Percentiles rank a stretch among this genome's conserved stretches.
These are phyloP conservation scores for Chloroceryle amazona DNA, from an alignment of 2,797 vertebrate genomes.

Conservation along the genomic window DNA sequence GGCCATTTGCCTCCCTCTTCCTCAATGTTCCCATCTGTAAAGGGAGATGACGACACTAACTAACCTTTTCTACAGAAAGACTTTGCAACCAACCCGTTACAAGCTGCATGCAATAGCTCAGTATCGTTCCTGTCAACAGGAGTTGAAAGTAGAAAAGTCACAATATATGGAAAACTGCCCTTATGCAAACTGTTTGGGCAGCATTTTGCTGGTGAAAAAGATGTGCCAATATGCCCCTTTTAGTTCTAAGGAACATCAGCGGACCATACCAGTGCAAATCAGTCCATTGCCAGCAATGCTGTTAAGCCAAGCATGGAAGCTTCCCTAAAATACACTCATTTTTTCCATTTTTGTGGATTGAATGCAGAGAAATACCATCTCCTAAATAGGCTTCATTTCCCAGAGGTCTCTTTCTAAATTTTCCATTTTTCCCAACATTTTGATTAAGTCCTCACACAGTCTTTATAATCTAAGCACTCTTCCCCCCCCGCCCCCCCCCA, in stretches of 20 bases:
- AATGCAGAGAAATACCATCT: background rate
- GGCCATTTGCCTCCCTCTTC: background rate
- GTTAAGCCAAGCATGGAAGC: background rate
- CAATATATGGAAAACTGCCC: background rate
- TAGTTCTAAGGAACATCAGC: conserved; percentile 3
- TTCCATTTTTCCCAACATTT: background rate
- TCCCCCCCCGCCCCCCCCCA: too few relatives aligned
- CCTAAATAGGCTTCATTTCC: background rate
- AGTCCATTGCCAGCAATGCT: background rate
- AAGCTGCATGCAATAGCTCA: background rate
- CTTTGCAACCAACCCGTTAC: background rate
- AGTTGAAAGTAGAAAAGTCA: background rate
- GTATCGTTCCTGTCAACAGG: background rate
- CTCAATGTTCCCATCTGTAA: background rate
- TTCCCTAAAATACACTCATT: background rate
- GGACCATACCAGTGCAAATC: background rate
- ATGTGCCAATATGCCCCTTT: background rate
- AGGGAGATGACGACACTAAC: background rate
- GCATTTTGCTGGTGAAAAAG: background rate
- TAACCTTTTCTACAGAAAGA: background rate
- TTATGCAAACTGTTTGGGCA: background rate
- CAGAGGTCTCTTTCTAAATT: background rate
- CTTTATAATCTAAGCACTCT: background rate
- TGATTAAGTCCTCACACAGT: background rate
- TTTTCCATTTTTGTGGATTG: background rate